Evolutionary conservation across 2,113 vertebrate species (phyloP).

Genomic region (Vimba vimba): DNA sequence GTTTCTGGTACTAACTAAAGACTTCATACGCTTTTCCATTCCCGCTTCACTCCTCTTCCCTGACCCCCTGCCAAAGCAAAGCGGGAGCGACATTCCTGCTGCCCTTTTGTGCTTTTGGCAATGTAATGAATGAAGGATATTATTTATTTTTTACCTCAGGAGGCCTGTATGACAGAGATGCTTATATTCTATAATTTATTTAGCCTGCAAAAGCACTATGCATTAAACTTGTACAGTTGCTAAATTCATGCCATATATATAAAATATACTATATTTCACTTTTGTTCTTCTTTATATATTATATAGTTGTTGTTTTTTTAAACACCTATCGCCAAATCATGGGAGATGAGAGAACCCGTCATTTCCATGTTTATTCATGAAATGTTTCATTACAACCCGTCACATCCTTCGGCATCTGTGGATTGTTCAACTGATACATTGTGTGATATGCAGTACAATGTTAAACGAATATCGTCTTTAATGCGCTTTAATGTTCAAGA

Average conservation of each 20-base stretch:
- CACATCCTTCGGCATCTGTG: slow-evolving; percentile 18
- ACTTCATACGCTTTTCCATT: slow-evolving; percentile 69
- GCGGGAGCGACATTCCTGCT: slow-evolving; percentile 60
- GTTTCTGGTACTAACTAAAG: slow-evolving; percentile 64
- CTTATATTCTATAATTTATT: slow-evolving; percentile 82
- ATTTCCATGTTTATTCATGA: slow-evolving; percentile 23
- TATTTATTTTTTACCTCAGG: slow-evolving; percentile 83
- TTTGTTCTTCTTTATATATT: slow-evolving; percentile 67
- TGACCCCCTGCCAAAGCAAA: slow-evolving; percentile 49
- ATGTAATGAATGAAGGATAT: slow-evolving; percentile 75
- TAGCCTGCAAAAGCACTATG: slow-evolving; percentile 79
- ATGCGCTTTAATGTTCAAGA: slow-evolving; percentile 20
- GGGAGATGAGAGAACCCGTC: background rate
- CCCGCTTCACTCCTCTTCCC: slow-evolving; percentile 56
- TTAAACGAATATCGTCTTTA: slow-evolving; percentile 23
- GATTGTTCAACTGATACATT: slow-evolving; percentile 18
- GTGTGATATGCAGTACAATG: slow-evolving; percentile 36
- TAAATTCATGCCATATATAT: slow-evolving; percentile 75
- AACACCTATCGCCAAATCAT: slow-evolving; percentile 22
- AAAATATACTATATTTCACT: slow-evolving; percentile 60
- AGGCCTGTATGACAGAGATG: slow-evolving; percentile 72
- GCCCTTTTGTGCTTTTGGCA: slow-evolving; percentile 35
- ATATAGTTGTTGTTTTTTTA: slow-evolving; percentile 52
- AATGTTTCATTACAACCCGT: slow-evolving; percentile 15
- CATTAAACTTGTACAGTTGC: slow-evolving; percentile 79